Evolutionary conservation across 2,113 vertebrate species (phyloP).

Genomic region (Malurus elegans): DNA sequence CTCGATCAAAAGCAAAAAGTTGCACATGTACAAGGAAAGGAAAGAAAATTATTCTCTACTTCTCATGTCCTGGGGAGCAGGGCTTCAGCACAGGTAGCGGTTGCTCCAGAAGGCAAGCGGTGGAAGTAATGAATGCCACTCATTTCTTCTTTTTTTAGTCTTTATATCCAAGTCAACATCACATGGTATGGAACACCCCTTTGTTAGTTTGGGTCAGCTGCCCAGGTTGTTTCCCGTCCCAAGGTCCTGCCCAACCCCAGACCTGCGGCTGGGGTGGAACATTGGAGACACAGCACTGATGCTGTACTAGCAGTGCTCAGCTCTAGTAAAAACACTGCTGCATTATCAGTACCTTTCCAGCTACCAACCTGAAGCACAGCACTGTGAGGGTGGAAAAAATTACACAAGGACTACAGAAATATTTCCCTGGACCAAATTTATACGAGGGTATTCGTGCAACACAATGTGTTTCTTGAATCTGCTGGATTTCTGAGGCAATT

Average conservation of each 20-base stretch:
- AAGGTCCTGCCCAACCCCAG: neutral
- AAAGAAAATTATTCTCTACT: neutral
- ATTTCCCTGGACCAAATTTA: neutral
- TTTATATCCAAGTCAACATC: neutral
- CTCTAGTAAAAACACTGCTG: neutral
- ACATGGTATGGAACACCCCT: neutral
- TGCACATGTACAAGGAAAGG: neutral
- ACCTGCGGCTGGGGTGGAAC: neutral
- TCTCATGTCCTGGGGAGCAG: neutral
- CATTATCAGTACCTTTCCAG: neutral
- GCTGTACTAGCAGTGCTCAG: neutral
- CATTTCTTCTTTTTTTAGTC: neutral
- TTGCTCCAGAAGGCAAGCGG: neutral
- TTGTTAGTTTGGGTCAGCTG: neutral
- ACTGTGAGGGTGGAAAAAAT: neutral
- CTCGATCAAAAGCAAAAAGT: neutral
- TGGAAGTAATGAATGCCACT: neutral
- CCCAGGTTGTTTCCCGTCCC: neutral
- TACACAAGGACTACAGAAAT: neutral
- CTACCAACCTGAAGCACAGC: neutral
- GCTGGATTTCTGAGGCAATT: neutral
- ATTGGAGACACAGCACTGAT: neutral
- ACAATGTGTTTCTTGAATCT: neutral
- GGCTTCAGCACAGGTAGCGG: neutral
- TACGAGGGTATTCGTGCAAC: neutral